A percentile compares a stretch with the other conserved stretches of the same genome.
Conservation (phyloP, 2,888 invertebrate genomes). For the Zygogramma bicolorata region DNA sequence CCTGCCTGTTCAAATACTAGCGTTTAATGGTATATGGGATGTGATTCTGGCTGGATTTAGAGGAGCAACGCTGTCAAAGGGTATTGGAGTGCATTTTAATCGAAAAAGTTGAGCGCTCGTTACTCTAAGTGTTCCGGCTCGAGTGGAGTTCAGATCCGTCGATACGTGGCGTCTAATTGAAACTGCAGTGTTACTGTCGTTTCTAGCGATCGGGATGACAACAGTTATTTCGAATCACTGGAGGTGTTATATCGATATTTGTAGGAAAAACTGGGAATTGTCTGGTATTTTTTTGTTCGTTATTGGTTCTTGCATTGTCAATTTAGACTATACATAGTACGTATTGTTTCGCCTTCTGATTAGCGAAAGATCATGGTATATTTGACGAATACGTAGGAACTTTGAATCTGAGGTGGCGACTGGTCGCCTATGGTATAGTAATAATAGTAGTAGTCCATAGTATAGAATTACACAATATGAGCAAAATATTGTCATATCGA, state of each 20-base stretch:
- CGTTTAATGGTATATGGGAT: conserved; percentile 63
- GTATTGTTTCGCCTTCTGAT: no score
- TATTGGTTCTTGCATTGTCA: no score
- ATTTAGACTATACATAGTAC: no score
- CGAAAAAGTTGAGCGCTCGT: conserved; percentile 28
- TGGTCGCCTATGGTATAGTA: no score
- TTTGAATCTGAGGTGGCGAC: no score
- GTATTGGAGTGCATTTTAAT: conserved; percentile 26
- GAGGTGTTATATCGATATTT: neutral
- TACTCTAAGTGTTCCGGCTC: conserved; percentile 17
- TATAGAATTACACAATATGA: no score
- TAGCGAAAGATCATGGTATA: no score
- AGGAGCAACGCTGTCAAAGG: conserved; percentile 22
- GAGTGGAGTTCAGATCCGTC: neutral
- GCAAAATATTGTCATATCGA: no score
- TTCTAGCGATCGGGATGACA: neutral
- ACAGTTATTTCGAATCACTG: neutral
- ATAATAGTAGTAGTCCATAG: no score
- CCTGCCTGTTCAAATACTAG: conserved; percentile 59
- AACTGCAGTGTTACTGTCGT: neutral
- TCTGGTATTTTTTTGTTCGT: neutral
- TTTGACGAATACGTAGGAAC: no score
- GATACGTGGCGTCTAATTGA: conserved; percentile 13
- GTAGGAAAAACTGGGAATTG: neutral
- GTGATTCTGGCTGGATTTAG: conserved; percentile 50